phyloP scores from a whole-genome alignment of 2,888 invertebrate genomes.

The Metacarcinus magister region DNA sequence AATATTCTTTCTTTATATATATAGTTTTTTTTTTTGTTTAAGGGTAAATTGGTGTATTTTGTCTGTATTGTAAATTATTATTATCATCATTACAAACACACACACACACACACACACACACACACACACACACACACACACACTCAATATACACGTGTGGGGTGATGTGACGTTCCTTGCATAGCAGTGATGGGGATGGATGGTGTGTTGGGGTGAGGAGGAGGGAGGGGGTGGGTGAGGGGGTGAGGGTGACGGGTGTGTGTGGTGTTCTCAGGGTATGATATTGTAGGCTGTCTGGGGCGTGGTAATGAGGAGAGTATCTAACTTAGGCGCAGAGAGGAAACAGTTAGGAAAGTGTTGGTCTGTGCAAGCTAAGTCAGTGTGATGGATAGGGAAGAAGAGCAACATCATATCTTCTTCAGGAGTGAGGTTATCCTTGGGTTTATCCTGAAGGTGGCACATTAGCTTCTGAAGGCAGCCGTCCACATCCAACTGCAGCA shows the following conservation, averaged over 20 bases:
- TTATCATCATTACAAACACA: no score
- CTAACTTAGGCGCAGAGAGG: not conserved
- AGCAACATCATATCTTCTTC: not conserved
- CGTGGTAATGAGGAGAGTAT: not conserved
- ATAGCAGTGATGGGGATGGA: not conserved
- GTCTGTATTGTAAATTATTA: no score
- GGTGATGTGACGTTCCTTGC: not conserved
- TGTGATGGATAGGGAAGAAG: not conserved
- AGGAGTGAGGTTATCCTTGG: not conserved
- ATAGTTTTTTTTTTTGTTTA: no score
- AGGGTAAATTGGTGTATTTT: no score
- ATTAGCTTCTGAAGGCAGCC: constrained; percentile 50
- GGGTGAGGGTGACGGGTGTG: not conserved
- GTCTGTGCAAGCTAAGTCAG: not conserved
- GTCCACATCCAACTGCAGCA: not conserved
- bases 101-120: no score
- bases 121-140: no score
- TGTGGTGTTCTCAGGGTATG: not conserved
- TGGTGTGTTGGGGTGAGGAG: not conserved
- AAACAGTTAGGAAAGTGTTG: not conserved
- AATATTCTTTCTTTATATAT: no score
- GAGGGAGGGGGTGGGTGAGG: not conserved
- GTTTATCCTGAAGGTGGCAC: constrained; percentile 51
- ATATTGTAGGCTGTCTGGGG: not conserved
- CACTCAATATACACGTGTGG: no score